These are phyloP conservation scores for Sylvia atricapilla DNA, from an alignment of 2,113 vertebrate genomes.

Conservation along the genomic window DNA sequence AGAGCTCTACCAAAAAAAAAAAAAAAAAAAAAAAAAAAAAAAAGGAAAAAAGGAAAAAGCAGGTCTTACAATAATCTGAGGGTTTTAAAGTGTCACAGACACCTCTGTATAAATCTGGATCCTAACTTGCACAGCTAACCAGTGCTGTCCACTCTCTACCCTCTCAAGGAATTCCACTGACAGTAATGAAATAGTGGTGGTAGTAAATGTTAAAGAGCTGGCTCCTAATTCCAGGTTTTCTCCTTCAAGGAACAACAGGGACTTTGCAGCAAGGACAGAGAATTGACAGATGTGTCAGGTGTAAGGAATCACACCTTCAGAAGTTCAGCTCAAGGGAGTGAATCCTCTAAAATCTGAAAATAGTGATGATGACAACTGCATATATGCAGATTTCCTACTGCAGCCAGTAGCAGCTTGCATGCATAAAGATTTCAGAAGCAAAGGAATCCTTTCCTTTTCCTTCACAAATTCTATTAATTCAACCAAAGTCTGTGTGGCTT, in stretches of 20 bases:
- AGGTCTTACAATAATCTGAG: not conserved
- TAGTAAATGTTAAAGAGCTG: not conserved
- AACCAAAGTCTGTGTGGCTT: not conserved
- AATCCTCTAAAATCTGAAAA: not conserved
- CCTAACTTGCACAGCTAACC: not conserved
- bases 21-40: not conserved
- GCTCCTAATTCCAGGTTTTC: not conserved
- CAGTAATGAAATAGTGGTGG: not conserved
- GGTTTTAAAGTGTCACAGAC: slow-evolving; percentile 1
- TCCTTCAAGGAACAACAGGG: not conserved
- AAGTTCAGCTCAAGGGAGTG: not conserved
- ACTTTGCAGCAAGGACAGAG: not conserved
- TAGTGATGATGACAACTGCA: not conserved
- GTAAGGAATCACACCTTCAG: not conserved
- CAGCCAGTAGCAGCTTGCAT: not conserved
- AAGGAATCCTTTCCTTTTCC: not conserved
- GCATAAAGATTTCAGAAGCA: not conserved
- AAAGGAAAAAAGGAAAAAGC: no score
- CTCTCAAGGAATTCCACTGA: not conserved
- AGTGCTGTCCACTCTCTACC: not conserved
- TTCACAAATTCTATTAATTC: not conserved
- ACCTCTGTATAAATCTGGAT: not conserved
- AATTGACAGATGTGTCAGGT: not conserved
- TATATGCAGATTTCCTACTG: not conserved
- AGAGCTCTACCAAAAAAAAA: slow-evolving; percentile 1